A percentile compares a stretch with the other conserved stretches of the same genome.
These are phyloP conservation scores for Gymnoscopelus microlampas DNA, from an alignment of 2,797 vertebrate genomes.

Conservation along the genomic window DNA sequence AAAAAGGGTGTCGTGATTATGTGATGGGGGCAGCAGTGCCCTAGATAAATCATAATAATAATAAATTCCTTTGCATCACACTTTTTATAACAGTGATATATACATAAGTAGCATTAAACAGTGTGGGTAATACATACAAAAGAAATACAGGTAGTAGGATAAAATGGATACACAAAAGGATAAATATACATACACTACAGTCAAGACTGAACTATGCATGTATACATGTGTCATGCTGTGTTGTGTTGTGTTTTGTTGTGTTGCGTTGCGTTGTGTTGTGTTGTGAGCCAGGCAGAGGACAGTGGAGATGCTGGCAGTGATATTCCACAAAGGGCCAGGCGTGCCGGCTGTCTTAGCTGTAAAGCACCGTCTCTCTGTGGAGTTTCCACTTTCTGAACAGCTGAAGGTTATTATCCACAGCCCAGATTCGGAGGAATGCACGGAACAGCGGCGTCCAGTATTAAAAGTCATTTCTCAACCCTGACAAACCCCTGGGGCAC, in stretches of 20 bases:
- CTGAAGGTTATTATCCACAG: slow-evolving; percentile 79
- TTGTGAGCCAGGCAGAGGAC: slow-evolving; percentile 34
- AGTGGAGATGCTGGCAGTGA: slow-evolving; percentile 44
- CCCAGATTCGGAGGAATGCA: slow-evolving; percentile 63
- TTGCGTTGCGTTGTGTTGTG: slow-evolving; percentile 34
- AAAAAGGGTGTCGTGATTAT: slow-evolving; percentile 26
- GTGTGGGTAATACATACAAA: too few relatives aligned
- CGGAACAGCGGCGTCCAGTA: slow-evolving; percentile 63
- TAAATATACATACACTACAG: too few relatives aligned
- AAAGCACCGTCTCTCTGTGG: slow-evolving; percentile 66
- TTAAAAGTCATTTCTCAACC: slow-evolving; percentile 63
- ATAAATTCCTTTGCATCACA: too few relatives aligned
- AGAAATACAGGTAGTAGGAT: too few relatives aligned
- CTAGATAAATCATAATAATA: slow-evolving; percentile 13
- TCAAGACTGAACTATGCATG: too few relatives aligned
- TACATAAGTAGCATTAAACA: too few relatives aligned
- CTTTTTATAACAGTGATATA: too few relatives aligned
- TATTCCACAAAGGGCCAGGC: slow-evolving; percentile 65
- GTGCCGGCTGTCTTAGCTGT: slow-evolving; percentile 69
- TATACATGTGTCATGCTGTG: background rate
- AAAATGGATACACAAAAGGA: too few relatives aligned
- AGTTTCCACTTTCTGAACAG: slow-evolving; percentile 78
- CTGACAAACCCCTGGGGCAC: slow-evolving; percentile 48
- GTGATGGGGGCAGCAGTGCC: slow-evolving; percentile 8
- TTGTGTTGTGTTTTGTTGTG: slow-evolving; percentile 23